Base-by-base conservation (phyloP, 2,888 invertebrate genomes). In the Nemoura dubitans region DNA sequence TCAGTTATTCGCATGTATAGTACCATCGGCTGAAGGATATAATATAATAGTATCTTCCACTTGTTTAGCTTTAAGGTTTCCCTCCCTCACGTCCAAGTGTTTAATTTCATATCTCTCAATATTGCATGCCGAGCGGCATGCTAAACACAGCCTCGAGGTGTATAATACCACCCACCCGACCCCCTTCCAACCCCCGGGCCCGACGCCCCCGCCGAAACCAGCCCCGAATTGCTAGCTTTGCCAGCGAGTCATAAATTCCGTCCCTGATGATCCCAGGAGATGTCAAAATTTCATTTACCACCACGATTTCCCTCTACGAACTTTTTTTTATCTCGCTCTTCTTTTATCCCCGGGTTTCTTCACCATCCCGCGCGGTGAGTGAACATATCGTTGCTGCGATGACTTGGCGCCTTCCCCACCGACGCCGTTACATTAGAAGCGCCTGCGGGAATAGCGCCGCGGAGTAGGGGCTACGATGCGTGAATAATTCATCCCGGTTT, bases 241-340 rank as follows among this genome's bases (percentile, higher is more conserved):
- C 59, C 84, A 84, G 76, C 26, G 59, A 59, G 42, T 29, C 84
- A 84, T 86, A 86, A 86, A 87, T 86, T 87, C 80, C 76, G 77
- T 36, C 87, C 87, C 86, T 88, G 85, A 87, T 87, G 87, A 87
- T 87, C 87, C 87, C 87, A 59, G 26, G 88, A 85, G 88, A 88
- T 86, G 88, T 87, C 87, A 87, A 87, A 88, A 88, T 88, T 88
- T 88, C 88, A 88, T 88, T 88, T 87, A 85, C 83, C 84, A 86
- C 87, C 87, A 86, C 87, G 88, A 87, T 87, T 88, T 87, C 86
- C 86, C 86, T 86, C 86, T 86, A 42, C 36, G 84, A 1, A 14
- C 42, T 77, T 83, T 81, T 86, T 87, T 84, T 83, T 77, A 21
- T 30, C 83, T 76, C 77, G 82, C 86, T 26, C 80, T 29, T 76